These are phyloP conservation scores for Myiagra hebetior DNA, from an alignment of 2,113 vertebrate species.

Conservation along the genomic window DNA sequence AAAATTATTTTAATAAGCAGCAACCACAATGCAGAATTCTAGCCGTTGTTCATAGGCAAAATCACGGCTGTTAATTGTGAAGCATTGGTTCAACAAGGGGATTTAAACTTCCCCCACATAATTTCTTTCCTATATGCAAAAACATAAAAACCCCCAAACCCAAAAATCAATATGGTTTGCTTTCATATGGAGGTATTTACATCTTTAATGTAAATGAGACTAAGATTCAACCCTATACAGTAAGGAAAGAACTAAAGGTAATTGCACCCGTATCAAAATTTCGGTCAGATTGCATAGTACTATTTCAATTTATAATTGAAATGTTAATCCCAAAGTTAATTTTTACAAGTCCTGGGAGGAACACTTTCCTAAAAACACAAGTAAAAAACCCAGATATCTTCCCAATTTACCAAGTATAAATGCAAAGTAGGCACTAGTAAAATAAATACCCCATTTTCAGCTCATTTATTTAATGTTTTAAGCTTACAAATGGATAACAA, in stretches of 20 bases:
- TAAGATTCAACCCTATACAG: neutral
- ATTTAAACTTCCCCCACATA: neutral
- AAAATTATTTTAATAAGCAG: neutral
- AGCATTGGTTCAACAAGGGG: neutral
- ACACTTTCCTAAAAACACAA: neutral
- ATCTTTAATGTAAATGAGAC: neutral
- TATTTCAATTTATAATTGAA: neutral
- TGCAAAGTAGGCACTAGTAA: neutral
- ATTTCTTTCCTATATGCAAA: neutral
- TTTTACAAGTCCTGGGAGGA: neutral
- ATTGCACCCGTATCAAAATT: neutral
- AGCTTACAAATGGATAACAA: neutral
- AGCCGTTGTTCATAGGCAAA: neutral
- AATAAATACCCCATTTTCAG: neutral
- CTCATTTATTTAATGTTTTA: neutral
- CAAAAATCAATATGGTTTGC: neutral
- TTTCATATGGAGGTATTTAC: neutral
- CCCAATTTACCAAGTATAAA: neutral
- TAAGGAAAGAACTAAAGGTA: neutral
- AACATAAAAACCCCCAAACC: rapidly evolving
- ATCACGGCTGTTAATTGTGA: neutral
- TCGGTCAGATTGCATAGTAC: neutral
- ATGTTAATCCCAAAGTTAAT: neutral
- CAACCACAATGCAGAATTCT: neutral
- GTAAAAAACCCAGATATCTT: neutral